These are phyloP conservation scores for Plusia festucae DNA, from an alignment of 2,888 invertebrate species.

Conservation along the genomic window DNA sequence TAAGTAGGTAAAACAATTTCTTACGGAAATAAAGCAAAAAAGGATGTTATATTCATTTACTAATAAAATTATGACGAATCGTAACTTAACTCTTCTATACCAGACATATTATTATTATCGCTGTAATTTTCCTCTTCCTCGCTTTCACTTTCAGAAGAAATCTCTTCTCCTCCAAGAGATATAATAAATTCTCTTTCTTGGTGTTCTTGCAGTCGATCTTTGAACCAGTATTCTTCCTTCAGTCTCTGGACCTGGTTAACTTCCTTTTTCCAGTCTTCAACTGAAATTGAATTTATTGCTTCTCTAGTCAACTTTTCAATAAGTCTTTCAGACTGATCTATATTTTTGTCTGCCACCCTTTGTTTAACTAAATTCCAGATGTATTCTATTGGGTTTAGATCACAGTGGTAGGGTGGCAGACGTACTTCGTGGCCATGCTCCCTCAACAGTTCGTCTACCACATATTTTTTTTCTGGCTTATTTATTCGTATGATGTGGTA, in stretches of 20 bases:
- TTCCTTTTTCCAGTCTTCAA: slow-evolving; percentile 16
- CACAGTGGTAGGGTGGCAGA: slow-evolving; percentile 48
- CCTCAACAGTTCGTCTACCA: slow-evolving; percentile 37
- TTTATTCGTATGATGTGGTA: slow-evolving; percentile 26
- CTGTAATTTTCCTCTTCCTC: neutral
- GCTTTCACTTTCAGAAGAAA: neutral
- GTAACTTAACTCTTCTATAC: too few relatives aligned
- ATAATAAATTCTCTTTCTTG: slow-evolving; percentile 8
- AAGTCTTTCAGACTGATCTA: slow-evolving; percentile 52
- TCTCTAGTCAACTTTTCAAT: slow-evolving; percentile 47
- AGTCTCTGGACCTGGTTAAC: slow-evolving; percentile 43
- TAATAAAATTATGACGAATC: too few relatives aligned
- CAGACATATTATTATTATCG: too few relatives aligned
- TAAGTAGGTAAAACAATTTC: too few relatives aligned
- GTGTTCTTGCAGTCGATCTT: slow-evolving; percentile 9
- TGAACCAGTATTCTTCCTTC: slow-evolving; percentile 29
- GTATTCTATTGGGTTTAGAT: slow-evolving; percentile 19
- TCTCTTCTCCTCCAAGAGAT: neutral
- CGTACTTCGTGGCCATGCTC: slow-evolving; percentile 49
- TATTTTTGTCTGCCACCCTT: slow-evolving; percentile 60
- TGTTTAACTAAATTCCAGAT: slow-evolving; percentile 58
- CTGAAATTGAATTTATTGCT: slow-evolving; percentile 11
- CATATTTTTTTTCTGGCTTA: slow-evolving; percentile 45
- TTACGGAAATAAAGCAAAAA: too few relatives aligned
- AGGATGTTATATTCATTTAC: too few relatives aligned